Evolutionary conservation across 2,113 vertebrate species (phyloP), one percentile per base, ranked within the genome.

Genomic region (Apodemus sylvaticus): DNA sequence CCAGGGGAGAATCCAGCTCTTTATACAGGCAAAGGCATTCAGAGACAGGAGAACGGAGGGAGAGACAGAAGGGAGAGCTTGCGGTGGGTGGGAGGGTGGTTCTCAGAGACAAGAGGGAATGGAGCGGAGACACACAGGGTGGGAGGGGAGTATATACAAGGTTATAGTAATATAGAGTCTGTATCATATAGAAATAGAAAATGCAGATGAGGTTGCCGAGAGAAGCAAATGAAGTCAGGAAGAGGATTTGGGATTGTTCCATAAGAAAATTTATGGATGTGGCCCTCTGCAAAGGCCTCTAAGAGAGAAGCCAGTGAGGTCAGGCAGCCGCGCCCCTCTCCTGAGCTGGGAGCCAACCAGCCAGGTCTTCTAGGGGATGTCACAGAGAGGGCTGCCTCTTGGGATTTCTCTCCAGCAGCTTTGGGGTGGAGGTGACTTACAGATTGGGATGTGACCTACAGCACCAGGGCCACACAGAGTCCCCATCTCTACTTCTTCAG

Each of bases 1-100:
- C 98, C 98, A 96, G 98, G 97, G 97, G 96, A 98, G 98, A 98
- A 98, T 98, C 98, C 98, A 96, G 98, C 97, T 98, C 97, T 99
- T 99, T 98, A 98, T 98, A 99, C 98, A 98, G 98, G 98, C 96
- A 98, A 99, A 99, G 98, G 98, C 98, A 99, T 99, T 99, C 98
- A 98, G 98, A 98, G 98, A 99, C 98, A 92, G 81, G 60, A 68
- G 87, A 58, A 92, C 93, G 82, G 70, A 45, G 60, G 73, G 83
- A 66, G 95, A 96, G 83, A 97, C 97, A 97, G 48, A 96, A 94
- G 82, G 92, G 88, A 91, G 64, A 55, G 26, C 42, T 93, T 76
- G n/a, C 82, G 64, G 39, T 24, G 86, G 64, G 39, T 24, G 79
- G 58, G 82, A 93, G 34, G 91, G 76, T 91, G 90, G 79, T 81